These are phyloP conservation scores for Siderastrea radians DNA, from an alignment of 92 coral and sea anemone species.

Conservation along the genomic window DNA sequence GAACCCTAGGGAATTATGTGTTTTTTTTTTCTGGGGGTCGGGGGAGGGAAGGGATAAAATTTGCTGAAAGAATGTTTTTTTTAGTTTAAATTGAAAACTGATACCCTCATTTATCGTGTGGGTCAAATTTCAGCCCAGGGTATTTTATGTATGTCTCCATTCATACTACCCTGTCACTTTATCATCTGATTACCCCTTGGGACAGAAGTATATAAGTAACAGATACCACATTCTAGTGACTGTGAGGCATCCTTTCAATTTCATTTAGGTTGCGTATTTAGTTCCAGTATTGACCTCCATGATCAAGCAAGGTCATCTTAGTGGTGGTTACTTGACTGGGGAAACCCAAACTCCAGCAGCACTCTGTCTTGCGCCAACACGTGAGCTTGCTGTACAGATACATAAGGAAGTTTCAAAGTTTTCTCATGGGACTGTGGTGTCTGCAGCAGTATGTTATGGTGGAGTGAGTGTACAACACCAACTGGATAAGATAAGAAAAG, in stretches of 20 bases:
- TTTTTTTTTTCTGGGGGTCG: too few species aligned
- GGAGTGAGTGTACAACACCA: constrained; percentile 96
- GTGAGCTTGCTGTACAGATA: constrained; percentile 95
- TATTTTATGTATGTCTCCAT: too few species aligned
- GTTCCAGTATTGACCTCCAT: constrained; percentile 89
- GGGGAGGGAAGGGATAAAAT: too few species aligned
- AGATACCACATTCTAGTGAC: too few species aligned
- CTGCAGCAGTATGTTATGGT: constrained; percentile 90
- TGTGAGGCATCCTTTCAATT: background rate
- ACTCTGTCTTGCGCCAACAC: constrained; percentile 94
- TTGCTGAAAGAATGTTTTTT: too few species aligned
- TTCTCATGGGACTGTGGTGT: constrained; percentile 85
- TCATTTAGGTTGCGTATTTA: constrained; percentile 85
- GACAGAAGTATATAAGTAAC: too few species aligned
- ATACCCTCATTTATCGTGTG: too few species aligned
- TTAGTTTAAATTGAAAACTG: too few species aligned
- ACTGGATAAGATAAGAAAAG: constrained; percentile 70
- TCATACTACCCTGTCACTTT: too few species aligned
- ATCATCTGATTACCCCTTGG: too few species aligned
- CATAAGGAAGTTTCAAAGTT: constrained; percentile 87
- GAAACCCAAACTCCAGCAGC: constrained; percentile 91
- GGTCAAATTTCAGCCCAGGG: too few species aligned
- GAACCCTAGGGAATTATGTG: too few species aligned
- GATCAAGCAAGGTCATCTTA: constrained; percentile 80
- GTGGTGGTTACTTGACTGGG: constrained; percentile 68